A percentile compares a stretch with the other conserved stretches of the same genome.
phyloP scores from a whole-genome alignment of 2,797 vertebrate species.

The Halcyon chelicuti region DNA sequence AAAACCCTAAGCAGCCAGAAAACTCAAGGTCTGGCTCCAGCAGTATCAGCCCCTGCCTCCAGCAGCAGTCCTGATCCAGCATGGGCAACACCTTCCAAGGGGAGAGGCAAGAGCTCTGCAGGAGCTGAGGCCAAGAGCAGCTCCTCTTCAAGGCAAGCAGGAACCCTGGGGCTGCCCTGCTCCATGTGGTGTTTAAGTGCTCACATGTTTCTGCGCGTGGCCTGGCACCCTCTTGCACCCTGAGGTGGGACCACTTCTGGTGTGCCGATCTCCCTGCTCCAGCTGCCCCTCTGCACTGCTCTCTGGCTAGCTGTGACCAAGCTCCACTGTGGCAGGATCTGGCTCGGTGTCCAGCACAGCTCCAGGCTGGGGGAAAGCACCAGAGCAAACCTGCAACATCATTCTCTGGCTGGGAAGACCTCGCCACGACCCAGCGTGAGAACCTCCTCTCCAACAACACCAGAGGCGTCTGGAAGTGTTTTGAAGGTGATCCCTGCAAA shows the following conservation, averaged over 20 bases:
- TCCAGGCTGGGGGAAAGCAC: rapidly evolving
- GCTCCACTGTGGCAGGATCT: neutral
- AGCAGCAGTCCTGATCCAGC: neutral
- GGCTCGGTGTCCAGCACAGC: neutral
- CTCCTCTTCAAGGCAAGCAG: neutral
- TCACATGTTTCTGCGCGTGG: neutral
- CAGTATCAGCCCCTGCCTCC: neutral
- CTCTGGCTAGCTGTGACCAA: neutral
- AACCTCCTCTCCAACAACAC: neutral
- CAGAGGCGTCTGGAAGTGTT: neutral
- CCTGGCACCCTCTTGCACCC: neutral
- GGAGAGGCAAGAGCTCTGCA: neutral
- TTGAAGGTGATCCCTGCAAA: slow-evolving; percentile 4
- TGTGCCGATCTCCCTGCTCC: neutral
- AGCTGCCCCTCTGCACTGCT: neutral
- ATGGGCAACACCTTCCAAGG: neutral
- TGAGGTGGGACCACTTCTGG: neutral
- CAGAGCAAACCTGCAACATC: rapidly evolving
- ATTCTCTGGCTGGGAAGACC: neutral
- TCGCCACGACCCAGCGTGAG: neutral
- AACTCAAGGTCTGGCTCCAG: neutral
- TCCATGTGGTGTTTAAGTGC: neutral
- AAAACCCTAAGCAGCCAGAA: neutral
- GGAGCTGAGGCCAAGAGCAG: neutral
- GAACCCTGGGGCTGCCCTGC: neutral